Percentiles rank a stretch among this genome's conserved stretches.
Conservation (phyloP, 2,113 vertebrate species). For the Pterocles burchelli region DNA sequence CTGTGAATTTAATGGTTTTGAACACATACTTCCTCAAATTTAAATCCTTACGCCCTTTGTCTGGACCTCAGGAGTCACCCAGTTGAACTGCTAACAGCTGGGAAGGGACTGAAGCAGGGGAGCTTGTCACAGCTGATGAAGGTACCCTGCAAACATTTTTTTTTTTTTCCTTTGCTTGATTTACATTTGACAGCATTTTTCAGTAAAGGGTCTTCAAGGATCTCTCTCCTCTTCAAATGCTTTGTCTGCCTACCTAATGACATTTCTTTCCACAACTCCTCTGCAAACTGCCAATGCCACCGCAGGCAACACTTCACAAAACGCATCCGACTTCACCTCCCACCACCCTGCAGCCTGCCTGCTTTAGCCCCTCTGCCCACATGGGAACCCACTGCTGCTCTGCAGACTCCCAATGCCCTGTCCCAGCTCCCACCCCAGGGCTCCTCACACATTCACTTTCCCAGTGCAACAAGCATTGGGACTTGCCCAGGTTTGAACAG, state of each 20-base stretch:
- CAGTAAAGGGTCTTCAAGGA: background rate
- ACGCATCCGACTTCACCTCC: background rate
- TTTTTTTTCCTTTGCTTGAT: background rate
- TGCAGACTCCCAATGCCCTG: background rate
- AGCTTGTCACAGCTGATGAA: background rate
- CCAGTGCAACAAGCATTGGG: background rate
- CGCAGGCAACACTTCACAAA: background rate
- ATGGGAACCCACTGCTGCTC: background rate
- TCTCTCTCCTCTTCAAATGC: background rate
- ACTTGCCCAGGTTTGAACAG: background rate
- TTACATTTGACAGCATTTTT: background rate
- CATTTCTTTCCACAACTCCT: background rate
- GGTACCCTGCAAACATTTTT: background rate
- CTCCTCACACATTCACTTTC: background rate
- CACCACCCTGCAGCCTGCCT: background rate
- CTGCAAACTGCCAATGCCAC: background rate
- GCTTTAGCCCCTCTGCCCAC: accelerated
- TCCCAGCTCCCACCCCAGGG: accelerated
- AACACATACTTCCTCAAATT: background rate
- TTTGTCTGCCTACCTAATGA: background rate
- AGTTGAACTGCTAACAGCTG: background rate
- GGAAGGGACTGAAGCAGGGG: background rate
- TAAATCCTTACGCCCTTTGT: background rate
- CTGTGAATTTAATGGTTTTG: background rate
- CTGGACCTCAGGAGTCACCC: background rate